Evolutionary conservation across 2,797 vertebrate genomes (phyloP), one percentile per base, ranked within the genome.

Genomic region (Odontamblyopus rebecca): DNA sequence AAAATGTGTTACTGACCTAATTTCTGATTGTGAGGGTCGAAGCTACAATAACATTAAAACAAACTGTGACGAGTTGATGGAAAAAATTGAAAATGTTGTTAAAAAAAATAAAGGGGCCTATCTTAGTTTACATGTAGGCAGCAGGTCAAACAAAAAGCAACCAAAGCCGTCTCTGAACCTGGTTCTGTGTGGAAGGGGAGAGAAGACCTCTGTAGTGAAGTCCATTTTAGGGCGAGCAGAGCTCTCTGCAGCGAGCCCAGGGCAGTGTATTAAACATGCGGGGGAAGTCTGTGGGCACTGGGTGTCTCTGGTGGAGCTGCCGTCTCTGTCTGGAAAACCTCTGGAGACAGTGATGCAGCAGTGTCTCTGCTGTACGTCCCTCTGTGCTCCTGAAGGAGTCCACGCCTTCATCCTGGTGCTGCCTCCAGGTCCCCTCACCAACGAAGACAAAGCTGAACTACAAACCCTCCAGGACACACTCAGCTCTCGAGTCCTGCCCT

Each of bases 11-110:
- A 29, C 30, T 15, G 38, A 74, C 26, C 66, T 68, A 16, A 30
- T 62, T 62, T 19, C 19, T 44, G 48, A 74, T 4, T 74, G 72
- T 63, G 66, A 67, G 51, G 35, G 48, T 62, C 62, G 50, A 63
- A 15, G 38, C 6, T 68, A 63, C n/a, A 11, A 11, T 8, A 74
- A 56, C 32, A 15, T 1, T 18, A 9, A 7, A 30, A 2, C 2
- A 30, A 30, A 60, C 2, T 1, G 29, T 18, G 29, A 60, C 8
- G 13, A 15, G 27, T 30, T 59, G 11, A 61, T 61, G 60, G 8
- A n/a, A 27, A 2, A 32, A 19, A 35, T 61, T 61, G 60, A 61
- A 18, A 61, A 9, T 8, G 11, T 61, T n/a, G 6, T 61, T 1
- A 61, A 19, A 32, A 61, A 3, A 61, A 61, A 61, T 32, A 61